phyloP scores from a whole-genome alignment of 2,888 invertebrate genomes.

The Boloria selene region DNA sequence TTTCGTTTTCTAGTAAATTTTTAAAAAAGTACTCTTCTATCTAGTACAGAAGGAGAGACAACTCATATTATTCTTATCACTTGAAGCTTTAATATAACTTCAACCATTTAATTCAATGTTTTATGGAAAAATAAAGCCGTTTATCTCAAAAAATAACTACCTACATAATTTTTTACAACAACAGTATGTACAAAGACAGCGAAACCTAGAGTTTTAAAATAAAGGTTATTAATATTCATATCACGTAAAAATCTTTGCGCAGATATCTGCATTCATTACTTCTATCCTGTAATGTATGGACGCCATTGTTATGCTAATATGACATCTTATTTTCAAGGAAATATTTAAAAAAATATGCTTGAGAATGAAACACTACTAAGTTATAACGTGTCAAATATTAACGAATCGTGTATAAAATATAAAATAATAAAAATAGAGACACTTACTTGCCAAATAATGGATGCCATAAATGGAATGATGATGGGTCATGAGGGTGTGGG shows the following conservation, averaged over 20 bases:
- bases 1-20: too few species aligned
- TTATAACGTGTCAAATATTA: neutral
- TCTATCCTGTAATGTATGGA: constrained; percentile 26
- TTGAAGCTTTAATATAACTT: too few species aligned
- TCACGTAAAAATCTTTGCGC: constrained; percentile 29
- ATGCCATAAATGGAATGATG: constrained; percentile 90
- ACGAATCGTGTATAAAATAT: neutral
- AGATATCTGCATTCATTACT: constrained; percentile 33
- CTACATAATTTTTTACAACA: neutral
- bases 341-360: constrained; percentile 5
- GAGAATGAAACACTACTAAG: neutral
- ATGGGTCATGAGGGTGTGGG: constrained; percentile 68
- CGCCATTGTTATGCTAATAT: constrained; percentile 33
- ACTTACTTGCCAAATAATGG: constrained; percentile 93
- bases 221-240: constrained; percentile 12
- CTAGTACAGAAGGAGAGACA: too few species aligned
- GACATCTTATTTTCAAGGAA: constrained; percentile 25
- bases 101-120: too few species aligned
- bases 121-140: too few species aligned
- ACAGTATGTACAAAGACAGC: neutral
- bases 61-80: too few species aligned
- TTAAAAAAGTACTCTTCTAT: too few species aligned
- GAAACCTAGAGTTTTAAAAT: neutral
- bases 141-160: too few species aligned
- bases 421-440: constrained; percentile 25